Conservation (phyloP, 2,797 vertebrate genomes). For the Chaetophractus vellerosus region DNA sequence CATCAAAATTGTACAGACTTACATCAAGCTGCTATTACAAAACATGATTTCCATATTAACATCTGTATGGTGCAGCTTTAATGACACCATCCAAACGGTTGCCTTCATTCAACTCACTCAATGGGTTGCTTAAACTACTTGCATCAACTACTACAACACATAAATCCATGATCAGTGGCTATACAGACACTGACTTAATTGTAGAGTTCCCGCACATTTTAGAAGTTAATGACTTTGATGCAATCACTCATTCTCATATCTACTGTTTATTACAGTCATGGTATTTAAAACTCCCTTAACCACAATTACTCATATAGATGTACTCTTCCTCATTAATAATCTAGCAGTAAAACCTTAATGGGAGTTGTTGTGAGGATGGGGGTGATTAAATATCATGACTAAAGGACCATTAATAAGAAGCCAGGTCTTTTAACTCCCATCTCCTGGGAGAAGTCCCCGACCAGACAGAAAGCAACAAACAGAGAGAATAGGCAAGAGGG, state of each 20-base stretch:
- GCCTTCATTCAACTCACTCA: background rate
- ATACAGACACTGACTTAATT: slow-evolving; percentile 62
- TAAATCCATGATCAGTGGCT: background rate
- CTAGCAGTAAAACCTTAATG: slow-evolving; percentile 74
- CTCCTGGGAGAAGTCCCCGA: slow-evolving; percentile 68
- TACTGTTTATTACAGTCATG: slow-evolving; percentile 48
- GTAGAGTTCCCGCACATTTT: slow-evolving; percentile 68
- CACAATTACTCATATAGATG: slow-evolving; percentile 55
- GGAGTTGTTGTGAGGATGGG: slow-evolving; percentile 64
- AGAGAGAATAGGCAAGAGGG: background rate
- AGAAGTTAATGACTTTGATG: slow-evolving; percentile 64
- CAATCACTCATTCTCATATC: slow-evolving; percentile 73
- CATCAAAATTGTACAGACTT: background rate
- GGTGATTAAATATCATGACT: slow-evolving; percentile 79
- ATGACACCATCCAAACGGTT: background rate
- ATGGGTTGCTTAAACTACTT: background rate
- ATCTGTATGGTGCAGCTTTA: background rate
- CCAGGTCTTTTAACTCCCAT: slow-evolving; percentile 68
- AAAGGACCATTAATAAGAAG: slow-evolving; percentile 79
- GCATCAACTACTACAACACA: background rate
- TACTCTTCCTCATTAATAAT: slow-evolving; percentile 72
- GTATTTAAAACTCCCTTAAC: slow-evolving; percentile 75
- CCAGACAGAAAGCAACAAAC: slow-evolving; percentile 63
- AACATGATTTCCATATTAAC: slow-evolving; percentile 15
- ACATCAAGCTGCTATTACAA: background rate